These are phyloP conservation scores for Nipponacmea schrenckii DNA, from an alignment of 2,888 invertebrate genomes.

Conservation along the genomic window DNA sequence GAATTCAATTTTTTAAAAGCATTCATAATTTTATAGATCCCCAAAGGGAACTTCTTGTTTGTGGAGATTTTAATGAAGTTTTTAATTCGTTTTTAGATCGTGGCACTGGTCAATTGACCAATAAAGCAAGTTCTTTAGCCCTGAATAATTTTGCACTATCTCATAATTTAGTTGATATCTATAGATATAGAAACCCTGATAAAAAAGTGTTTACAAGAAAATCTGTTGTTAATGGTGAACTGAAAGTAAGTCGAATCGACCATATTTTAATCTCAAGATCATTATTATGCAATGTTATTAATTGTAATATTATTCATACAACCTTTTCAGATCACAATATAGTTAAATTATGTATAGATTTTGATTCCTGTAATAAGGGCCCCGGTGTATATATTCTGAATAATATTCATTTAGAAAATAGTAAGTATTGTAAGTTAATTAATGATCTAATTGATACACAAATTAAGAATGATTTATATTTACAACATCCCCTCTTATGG, in stretches of 20 bases:
- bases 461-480: too few species aligned
- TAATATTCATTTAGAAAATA: background rate
- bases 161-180: too few species aligned
- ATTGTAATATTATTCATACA: background rate
- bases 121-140: background rate
- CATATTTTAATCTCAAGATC: background rate
- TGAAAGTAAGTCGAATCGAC: too few species aligned
- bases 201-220: too few species aligned
- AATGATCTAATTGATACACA: too few species aligned
- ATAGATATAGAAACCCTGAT: too few species aligned
- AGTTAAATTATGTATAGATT: background rate
- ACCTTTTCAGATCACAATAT: background rate
- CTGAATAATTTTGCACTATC: background rate
- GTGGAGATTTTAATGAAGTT: background rate
- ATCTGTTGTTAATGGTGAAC: too few species aligned
- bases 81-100: background rate
- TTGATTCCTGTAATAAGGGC: background rate
- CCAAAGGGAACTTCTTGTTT: background rate
- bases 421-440: too few species aligned
- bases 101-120: background rate
- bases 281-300: background rate
- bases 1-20: too few species aligned
- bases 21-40: too few species aligned
- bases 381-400: too few species aligned
- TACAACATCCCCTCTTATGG: too few species aligned